Percentiles rank a stretch among this genome's conserved stretches.
Conservation (phyloP, 1,140 invertebrate species). For the Pseudomyrmex pallidus region DNA sequence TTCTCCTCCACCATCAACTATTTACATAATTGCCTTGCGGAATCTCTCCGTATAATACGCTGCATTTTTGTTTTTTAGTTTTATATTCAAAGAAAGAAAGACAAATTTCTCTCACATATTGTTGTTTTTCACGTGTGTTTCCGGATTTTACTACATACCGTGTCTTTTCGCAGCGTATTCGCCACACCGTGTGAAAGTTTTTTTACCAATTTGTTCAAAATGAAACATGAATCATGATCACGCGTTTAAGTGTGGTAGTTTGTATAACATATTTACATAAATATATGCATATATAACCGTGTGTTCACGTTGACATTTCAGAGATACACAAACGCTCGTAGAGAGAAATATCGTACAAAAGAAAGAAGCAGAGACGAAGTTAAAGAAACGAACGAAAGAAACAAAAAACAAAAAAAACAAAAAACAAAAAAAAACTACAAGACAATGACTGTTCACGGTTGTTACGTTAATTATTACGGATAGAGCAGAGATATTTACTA, state of each 20-base stretch:
- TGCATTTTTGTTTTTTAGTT: constrained; percentile 24
- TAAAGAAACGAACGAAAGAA: constrained; percentile 25
- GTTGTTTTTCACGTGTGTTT: no score
- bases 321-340: neutral
- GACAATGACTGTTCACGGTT: constrained; percentile 15
- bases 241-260: neutral
- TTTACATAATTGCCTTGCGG: constrained; percentile 71
- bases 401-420: no score
- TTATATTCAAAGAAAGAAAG: constrained; percentile 31
- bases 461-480: constrained; percentile 35
- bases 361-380: constrained; percentile 37
- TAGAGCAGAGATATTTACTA: constrained; percentile 25
- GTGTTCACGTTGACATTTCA: constrained; percentile 28
- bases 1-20: constrained; percentile 65
- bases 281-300: neutral
- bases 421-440: no score
- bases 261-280: no score
- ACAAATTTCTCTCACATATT: neutral
- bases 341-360: constrained; percentile 54
- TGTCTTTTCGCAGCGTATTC: constrained; percentile 11
- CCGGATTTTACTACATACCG: neutral
- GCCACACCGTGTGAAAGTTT: constrained; percentile 1
- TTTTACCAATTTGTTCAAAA: constrained; percentile 32
- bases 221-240: constrained; percentile 53
- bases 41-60: constrained; percentile 61